phyloP scores from a whole-genome alignment of 2,888 invertebrate species.

The Lithophane semibrunnea region DNA sequence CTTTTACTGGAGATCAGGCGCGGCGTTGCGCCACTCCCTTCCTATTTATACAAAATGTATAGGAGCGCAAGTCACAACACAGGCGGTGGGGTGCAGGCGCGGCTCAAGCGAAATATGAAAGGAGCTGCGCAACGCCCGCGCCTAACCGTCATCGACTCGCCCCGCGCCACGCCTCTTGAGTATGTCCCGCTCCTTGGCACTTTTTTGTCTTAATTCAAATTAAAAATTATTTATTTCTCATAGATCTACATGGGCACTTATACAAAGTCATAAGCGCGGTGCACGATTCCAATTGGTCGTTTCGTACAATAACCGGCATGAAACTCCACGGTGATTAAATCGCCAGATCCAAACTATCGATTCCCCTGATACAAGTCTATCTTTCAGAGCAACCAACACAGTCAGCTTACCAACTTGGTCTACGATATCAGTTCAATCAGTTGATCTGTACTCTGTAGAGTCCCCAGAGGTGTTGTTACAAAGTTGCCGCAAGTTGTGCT shows the following conservation, averaged over 20 bases:
- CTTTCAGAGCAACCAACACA: background rate
- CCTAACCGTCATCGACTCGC: too few relatives aligned
- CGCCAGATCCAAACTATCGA: background rate
- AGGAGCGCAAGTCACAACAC: too few relatives aligned
- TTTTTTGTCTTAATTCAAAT: background rate
- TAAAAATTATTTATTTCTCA: background rate
- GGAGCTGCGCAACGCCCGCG: too few relatives aligned
- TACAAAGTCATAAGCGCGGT: background rate
- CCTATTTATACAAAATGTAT: too few relatives aligned
- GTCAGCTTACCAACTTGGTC: conserved; percentile 19
- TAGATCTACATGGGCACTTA: background rate
- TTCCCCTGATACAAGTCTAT: conserved; percentile 5
- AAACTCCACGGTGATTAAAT: background rate
- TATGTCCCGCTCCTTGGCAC: background rate
- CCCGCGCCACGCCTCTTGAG: too few relatives aligned
- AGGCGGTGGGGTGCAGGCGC: too few relatives aligned
- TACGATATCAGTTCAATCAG: conserved; percentile 48
- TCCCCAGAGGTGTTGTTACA: conserved; percentile 16
- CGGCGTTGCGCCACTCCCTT: too few relatives aligned
- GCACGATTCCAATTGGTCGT: background rate
- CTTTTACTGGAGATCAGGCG: background rate
- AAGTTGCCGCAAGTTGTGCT: conserved; percentile 34
- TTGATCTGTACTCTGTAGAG: conserved; percentile 16
- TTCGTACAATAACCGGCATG: background rate
- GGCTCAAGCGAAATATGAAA: too few relatives aligned